Base-by-base conservation (phyloP, 2,113 vertebrate species). In the Natator depressus region DNA sequence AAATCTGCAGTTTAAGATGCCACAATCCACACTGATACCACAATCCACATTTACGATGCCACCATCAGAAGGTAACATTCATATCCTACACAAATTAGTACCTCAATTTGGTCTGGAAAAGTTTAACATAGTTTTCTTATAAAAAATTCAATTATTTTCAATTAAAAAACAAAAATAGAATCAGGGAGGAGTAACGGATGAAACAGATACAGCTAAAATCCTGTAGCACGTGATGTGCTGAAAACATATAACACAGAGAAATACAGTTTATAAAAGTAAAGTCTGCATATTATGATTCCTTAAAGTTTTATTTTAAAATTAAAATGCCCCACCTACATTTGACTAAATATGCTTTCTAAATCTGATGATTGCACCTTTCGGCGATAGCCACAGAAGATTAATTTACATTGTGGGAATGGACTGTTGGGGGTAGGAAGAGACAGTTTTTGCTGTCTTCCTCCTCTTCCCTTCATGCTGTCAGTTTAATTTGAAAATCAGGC, bases 351-450 rank as follows among this genome's bases (percentile, higher is more conserved):
- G 75, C 53, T 82, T 13, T 29, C 51, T 62, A 47, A 90, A 89
- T 22, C 53, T 16, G n/a, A 50, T 12, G 42, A 65, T 1, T 83
- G 54, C 1, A 8, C 57, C 65, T 27, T 38, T 1, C 3, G 25
- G 35, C 4, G 54, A 46, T 0, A 82, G 80, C 35, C 65, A 11
- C n/a, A 4, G 69, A 4, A n/a, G 42, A 10, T 0, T n/a, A 5
- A 6, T 8, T 59, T 10, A 25, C 42, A 78, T 16, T 78, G 14
- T 93, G 5, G 46, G 49, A 93, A 42, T 5, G 22, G 1, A 27
- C 10, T 75, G 5, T 0, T 47, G 29, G 55, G 10, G 19, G 89
- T 72, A 89, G 20, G 25, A 0, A 1, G 12, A 6, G 17, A 88
- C 11, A 84, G 42, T 14, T 19, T 89, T 83, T 20, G 85, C 16